phyloP scores from a whole-genome alignment of 2,888 invertebrate species.

The Drosophila picticornis region DNA sequence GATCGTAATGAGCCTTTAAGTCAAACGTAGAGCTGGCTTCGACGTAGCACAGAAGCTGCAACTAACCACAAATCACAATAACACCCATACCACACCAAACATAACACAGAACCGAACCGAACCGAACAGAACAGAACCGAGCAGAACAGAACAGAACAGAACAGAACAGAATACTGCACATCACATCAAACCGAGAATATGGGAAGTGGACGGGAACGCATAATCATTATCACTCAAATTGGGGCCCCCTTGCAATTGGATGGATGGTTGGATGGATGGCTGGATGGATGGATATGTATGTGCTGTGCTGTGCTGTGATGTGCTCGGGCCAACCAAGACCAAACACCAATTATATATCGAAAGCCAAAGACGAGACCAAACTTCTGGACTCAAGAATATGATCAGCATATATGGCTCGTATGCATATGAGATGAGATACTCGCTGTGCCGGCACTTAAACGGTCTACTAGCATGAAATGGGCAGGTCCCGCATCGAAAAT shows the following conservation, averaged over 20 bases:
- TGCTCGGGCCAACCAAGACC: constrained; percentile 16
- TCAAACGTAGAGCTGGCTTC: constrained; percentile 75
- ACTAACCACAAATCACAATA: constrained; percentile 77
- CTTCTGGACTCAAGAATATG: constrained; percentile 25
- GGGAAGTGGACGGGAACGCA: constrained; percentile 64
- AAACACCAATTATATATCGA: constrained; percentile 58
- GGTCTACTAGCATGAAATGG: constrained; percentile 69
- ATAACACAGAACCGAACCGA: constrained; percentile 11
- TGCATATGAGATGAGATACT: constrained; percentile 64
- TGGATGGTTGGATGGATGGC: constrained; percentile 12
- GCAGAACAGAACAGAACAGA: background rate
- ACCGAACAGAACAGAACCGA: constrained; percentile 3
- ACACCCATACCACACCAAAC: constrained; percentile 57
- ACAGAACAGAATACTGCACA: background rate
- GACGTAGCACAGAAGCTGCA: constrained; percentile 79
- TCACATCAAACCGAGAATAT: constrained; percentile 41
- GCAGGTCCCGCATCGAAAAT: constrained; percentile 51
- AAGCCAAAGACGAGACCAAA: constrained; percentile 43
- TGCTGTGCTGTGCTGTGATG: background rate
- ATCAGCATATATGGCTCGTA: constrained; percentile 42
- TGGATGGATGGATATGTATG: constrained; percentile 15
- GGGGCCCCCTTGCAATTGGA: constrained; percentile 62
- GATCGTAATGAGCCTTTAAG: constrained; percentile 74
- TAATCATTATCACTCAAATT: constrained; percentile 78
- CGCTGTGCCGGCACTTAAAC: constrained; percentile 54